Conservation (phyloP, 2,113 vertebrate species). For the Poecilia latipinna region DNA sequence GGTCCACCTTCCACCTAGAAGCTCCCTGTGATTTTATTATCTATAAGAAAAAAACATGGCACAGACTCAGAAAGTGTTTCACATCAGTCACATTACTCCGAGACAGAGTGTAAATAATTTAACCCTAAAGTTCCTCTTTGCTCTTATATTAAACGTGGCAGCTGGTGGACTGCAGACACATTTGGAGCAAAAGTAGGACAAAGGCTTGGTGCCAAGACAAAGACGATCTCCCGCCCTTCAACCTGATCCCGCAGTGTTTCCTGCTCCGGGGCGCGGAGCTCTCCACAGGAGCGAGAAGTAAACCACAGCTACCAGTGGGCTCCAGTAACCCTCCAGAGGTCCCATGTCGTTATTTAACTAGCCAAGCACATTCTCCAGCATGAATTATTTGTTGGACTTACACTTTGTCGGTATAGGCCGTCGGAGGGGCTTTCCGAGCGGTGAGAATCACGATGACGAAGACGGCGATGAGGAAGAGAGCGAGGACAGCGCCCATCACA, state of each 20-base stretch:
- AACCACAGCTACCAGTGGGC: constrained; percentile 36
- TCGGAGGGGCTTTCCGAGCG: constrained; percentile 78
- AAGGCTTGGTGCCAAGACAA: constrained; percentile 62
- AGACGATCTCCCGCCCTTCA: constrained; percentile 55
- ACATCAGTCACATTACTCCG: constrained; percentile 28
- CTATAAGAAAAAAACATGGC: constrained; percentile 11
- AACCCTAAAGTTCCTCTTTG: constrained; percentile 54
- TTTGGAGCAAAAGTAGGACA: constrained; percentile 43
- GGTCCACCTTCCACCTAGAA: not conserved
- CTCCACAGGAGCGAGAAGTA: constrained; percentile 30
- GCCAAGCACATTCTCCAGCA: constrained; percentile 31
- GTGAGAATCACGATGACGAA: constrained; percentile 90
- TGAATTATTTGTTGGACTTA: constrained; percentile 71
- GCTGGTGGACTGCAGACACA: constrained; percentile 28
- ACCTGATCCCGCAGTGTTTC: constrained; percentile 38
- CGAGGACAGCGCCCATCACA: constrained; percentile 91
- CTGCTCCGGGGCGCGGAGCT: constrained; percentile 28
- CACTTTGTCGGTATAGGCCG: constrained; percentile 79
- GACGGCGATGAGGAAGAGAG: constrained; percentile 90
- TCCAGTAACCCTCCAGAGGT: constrained; percentile 39
- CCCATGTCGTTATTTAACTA: constrained; percentile 57
- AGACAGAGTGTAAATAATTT: constrained; percentile 58
- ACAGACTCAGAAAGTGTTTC: constrained; percentile 8
- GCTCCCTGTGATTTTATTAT: not conserved
- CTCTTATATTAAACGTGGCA: constrained; percentile 41